Conservation (phyloP, 2,113 vertebrate species). For the Candoia aspera region DNA sequence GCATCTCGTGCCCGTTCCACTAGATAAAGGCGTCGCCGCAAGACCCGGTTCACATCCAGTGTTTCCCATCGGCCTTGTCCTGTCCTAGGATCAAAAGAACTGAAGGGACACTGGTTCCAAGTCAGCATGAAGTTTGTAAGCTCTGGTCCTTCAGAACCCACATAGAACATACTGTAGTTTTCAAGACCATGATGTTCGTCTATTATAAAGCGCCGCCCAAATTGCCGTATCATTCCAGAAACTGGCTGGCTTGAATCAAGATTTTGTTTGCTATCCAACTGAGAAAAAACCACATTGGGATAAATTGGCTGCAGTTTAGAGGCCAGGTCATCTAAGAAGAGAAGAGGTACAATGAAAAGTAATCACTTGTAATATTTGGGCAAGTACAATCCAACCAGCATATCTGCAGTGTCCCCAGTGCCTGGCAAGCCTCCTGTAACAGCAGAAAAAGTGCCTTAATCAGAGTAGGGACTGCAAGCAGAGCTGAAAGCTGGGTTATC, state of each 20-base stretch:
- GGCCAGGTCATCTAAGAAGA: conserved; percentile 72
- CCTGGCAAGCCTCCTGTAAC: not conserved
- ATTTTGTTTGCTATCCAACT: conserved; percentile 65
- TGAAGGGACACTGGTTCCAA: conserved; percentile 86
- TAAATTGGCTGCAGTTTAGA: conserved; percentile 71
- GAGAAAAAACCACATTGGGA: conserved; percentile 77
- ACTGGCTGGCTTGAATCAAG: rapidly evolving
- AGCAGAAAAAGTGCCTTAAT: not conserved
- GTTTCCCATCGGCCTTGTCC: conserved; percentile 75
- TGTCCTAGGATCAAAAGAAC: conserved; percentile 84
- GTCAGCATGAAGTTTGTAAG: conserved; percentile 92
- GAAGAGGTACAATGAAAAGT: not conserved
- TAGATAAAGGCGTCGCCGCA: conserved; percentile 89
- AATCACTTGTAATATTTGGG: not conserved
- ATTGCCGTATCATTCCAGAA: conserved; percentile 65
- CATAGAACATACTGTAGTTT: conserved; percentile 85
- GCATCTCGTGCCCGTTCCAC: conserved; percentile 92
- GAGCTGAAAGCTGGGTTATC: not conserved
- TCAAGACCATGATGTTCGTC: conserved; percentile 63
- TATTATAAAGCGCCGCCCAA: conserved; percentile 78
- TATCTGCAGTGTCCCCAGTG: not conserved
- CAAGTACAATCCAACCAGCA: no score
- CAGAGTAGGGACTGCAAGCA: not conserved
- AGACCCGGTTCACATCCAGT: conserved; percentile 76
- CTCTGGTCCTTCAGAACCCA: conserved; percentile 83